Percentiles rank a stretch among this genome's conserved stretches.
Evolutionary conservation across 2,113 vertebrate genomes (phyloP).

Genomic region (Antechinus flavipes): DNA sequence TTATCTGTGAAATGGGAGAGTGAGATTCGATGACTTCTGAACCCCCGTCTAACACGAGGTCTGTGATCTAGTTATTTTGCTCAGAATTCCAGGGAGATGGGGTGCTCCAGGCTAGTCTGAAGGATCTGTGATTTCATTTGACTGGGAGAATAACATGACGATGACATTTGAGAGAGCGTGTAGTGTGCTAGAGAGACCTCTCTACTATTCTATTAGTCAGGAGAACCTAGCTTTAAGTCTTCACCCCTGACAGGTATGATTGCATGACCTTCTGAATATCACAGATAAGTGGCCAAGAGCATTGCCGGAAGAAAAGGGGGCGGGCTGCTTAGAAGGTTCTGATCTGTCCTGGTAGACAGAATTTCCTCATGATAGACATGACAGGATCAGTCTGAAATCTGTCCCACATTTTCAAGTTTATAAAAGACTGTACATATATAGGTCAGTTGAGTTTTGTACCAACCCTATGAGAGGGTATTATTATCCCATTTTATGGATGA

Average conservation of each 20-base stretch:
- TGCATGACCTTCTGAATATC: background rate
- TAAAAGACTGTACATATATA: background rate
- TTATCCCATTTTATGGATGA: background rate
- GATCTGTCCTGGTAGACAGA: background rate
- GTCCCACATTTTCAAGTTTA: background rate
- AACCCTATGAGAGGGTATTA: background rate
- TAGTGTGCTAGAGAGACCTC: background rate
- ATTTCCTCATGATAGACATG: background rate
- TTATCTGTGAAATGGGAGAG: background rate
- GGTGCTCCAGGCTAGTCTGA: background rate
- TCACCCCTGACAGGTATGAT: background rate
- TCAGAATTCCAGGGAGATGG: background rate
- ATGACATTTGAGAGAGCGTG: background rate
- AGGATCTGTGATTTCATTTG: background rate
- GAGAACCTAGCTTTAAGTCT: background rate
- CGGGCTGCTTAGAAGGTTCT: background rate
- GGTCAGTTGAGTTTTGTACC: background rate
- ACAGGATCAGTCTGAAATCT: background rate
- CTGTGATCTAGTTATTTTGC: background rate
- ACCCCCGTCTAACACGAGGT: background rate
- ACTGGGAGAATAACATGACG: background rate
- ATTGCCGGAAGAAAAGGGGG: background rate
- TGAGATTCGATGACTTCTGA: background rate
- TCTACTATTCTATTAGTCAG: background rate
- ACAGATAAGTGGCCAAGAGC: background rate